Evolutionary conservation across 2,888 invertebrate genomes (phyloP).

Genomic region (Alsophila aescularia): DNA sequence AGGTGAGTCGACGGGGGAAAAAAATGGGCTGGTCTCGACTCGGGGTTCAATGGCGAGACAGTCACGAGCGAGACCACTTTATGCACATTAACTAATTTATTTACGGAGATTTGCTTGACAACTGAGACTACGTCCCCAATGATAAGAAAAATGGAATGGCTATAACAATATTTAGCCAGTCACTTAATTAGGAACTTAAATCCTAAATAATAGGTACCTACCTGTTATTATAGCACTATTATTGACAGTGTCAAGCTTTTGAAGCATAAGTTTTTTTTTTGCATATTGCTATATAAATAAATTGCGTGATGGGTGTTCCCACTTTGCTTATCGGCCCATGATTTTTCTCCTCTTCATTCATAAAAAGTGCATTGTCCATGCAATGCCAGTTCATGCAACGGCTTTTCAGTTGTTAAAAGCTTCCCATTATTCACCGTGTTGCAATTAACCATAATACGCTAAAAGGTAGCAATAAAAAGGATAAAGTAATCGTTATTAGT

Average conservation of each 20-base stretch:
- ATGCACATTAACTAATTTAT: constrained; percentile 74
- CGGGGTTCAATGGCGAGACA: constrained; percentile 64
- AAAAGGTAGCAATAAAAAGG: constrained; percentile 46
- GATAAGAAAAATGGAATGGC: constrained; percentile 55
- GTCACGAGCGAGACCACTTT: constrained; percentile 79
- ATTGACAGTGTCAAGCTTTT: too few relatives aligned
- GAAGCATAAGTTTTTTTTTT: too few relatives aligned
- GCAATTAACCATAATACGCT: constrained; percentile 46
- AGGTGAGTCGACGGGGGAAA: constrained; percentile 67
- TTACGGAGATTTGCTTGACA: constrained; percentile 69
- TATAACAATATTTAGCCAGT: too few relatives aligned
- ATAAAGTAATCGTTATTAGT: constrained; percentile 43
- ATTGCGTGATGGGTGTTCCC: constrained; percentile 38
- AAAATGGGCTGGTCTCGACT: constrained; percentile 56
- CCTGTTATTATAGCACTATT: too few relatives aligned
- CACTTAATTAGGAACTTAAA: too few relatives aligned
- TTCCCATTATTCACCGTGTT: constrained; percentile 38
- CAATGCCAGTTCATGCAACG: constrained; percentile 47
- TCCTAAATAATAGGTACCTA: too few relatives aligned
- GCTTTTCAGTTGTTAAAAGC: constrained; percentile 32
- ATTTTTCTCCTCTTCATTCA: constrained; percentile 21
- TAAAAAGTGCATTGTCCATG: constrained; percentile 35
- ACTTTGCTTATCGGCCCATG: constrained; percentile 14
- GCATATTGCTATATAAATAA: background rate
- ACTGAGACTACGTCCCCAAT: constrained; percentile 56